Conservation (phyloP, 2,888 invertebrate species). For the Serripes groenlandicus region DNA sequence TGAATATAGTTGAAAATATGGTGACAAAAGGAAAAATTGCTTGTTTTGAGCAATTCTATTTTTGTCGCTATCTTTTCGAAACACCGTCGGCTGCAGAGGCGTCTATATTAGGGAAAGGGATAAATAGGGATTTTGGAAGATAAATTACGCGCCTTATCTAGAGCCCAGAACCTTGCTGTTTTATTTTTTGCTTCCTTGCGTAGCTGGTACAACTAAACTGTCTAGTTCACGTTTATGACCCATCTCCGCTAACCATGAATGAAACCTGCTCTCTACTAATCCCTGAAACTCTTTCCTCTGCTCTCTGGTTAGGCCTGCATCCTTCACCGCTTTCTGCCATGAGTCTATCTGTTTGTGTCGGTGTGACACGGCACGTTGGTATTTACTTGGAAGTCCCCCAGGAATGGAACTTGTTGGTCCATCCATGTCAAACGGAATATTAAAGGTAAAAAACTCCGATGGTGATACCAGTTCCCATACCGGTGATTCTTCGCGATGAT, state of each 20-base stretch:
- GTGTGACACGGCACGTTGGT: constrained; percentile 81
- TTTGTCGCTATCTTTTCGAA: too few relatives aligned
- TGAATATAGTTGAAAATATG: too few relatives aligned
- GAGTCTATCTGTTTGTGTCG: constrained; percentile 82
- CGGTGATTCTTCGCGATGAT: constrained; percentile 81
- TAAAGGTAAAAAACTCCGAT: constrained; percentile 83
- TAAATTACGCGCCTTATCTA: too few relatives aligned
- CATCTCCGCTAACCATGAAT: constrained; percentile 84
- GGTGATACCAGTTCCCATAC: constrained; percentile 84
- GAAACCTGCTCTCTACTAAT: constrained; percentile 84
- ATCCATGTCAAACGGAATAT: constrained; percentile 85
- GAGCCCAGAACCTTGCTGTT: too few relatives aligned
- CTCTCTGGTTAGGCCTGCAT: constrained; percentile 80
- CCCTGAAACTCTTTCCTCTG: constrained; percentile 85
- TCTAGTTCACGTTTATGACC: constrained; percentile 85
- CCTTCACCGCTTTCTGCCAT: constrained; percentile 85
- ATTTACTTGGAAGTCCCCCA: constrained; percentile 81
- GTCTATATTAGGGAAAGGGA: too few relatives aligned
- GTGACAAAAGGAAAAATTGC: too few relatives aligned
- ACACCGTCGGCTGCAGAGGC: too few relatives aligned
- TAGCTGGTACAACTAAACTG: constrained; percentile 77
- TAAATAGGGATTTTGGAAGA: too few relatives aligned
- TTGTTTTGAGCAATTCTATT: too few relatives aligned
- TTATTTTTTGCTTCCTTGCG: constrained; percentile 35
- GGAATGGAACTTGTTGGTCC: constrained; percentile 82